phyloP scores from a whole-genome alignment of 2,113 vertebrate genomes.

The Saccopteryx bilineata region DNA sequence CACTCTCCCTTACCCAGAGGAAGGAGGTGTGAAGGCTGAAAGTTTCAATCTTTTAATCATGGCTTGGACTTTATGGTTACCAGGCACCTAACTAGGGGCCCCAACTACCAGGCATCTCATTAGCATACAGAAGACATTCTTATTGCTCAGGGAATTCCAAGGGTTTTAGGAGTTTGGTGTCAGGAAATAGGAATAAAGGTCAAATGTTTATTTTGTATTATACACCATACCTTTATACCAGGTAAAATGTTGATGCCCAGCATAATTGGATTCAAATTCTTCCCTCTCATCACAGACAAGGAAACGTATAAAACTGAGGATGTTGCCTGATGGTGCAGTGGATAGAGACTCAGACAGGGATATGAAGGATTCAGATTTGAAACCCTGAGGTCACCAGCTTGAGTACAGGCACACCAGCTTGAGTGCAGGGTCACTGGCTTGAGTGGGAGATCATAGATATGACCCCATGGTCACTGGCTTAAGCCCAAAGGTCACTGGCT shows the following conservation, averaged over 20 bases:
- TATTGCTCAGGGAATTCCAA: neutral
- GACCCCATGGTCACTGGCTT: no score
- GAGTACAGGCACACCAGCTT: no score
- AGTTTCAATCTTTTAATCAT: neutral
- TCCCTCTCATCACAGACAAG: neutral
- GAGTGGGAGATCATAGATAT: no score
- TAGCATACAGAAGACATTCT: neutral
- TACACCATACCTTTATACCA: neutral
- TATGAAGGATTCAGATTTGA: no score
- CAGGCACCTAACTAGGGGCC: neutral
- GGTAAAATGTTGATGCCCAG: slow-evolving; percentile 16
- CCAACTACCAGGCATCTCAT: neutral
- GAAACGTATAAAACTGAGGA: neutral
- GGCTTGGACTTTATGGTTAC: neutral
- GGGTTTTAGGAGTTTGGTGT: neutral
- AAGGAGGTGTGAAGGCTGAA: neutral
- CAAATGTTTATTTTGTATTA: neutral
- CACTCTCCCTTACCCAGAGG: neutral
- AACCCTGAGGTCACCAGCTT: no score
- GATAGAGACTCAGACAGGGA: no score
- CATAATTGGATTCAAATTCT: neutral
- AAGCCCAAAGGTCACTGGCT: no score
- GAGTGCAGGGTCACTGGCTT: no score
- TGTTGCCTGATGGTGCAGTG: neutral
- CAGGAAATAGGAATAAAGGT: neutral